These are phyloP conservation scores for Manis crassicaudata DNA, from an alignment of 2,797 vertebrate genomes.

Conservation along the genomic window DNA sequence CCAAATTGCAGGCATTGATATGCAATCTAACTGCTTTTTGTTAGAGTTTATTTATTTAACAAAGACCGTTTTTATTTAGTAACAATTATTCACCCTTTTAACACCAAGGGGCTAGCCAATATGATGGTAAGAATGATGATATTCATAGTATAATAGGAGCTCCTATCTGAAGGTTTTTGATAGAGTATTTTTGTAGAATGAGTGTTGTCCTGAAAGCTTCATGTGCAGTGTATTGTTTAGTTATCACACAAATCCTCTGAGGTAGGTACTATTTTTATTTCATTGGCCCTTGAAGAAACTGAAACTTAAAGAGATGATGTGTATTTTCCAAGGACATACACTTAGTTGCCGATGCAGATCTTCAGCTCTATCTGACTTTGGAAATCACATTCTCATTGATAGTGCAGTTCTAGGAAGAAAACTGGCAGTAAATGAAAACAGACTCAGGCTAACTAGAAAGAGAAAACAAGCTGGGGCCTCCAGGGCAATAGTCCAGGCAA, in stretches of 20 bases:
- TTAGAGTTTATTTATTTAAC: neutral
- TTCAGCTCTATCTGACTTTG: neutral
- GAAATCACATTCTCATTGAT: neutral
- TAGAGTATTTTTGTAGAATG: neutral
- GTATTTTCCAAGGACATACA: neutral
- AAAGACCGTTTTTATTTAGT: neutral
- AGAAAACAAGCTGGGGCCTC: neutral
- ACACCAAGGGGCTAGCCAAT: neutral
- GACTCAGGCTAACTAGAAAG: neutral
- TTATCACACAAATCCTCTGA: neutral
- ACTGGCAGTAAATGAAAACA: neutral
- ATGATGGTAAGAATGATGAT: neutral
- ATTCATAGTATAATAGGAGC: neutral
- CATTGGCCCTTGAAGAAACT: neutral
- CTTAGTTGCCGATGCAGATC: neutral
- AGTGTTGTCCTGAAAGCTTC: neutral
- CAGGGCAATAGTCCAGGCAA: neutral
- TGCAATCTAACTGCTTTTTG: neutral
- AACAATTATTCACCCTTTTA: conserved; percentile 13
- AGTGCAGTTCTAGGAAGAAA: neutral
- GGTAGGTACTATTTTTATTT: neutral
- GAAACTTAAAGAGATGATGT: neutral
- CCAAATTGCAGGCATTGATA: neutral
- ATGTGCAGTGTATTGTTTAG: neutral
- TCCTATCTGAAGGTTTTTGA: neutral